Evolutionary conservation across 2,888 invertebrate species (phyloP).

Genomic region (Griposia aprilina): DNA sequence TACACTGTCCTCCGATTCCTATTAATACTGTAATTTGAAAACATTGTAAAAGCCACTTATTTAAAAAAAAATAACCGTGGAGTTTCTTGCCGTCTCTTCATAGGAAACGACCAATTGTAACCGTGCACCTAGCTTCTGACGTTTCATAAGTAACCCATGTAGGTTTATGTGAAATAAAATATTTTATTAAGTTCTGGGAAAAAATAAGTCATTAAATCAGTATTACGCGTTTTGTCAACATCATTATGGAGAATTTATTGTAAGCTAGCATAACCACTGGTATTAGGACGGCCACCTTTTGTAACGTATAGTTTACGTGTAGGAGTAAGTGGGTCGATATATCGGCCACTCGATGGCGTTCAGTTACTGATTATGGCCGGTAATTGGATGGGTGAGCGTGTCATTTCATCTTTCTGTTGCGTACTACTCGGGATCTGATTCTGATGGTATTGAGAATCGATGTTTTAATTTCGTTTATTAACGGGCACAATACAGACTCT

Average conservation of each 20-base stretch:
- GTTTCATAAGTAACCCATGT: too few species aligned
- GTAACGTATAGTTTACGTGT: conserved; percentile 16
- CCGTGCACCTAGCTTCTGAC: too few species aligned
- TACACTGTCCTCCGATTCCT: too few species aligned
- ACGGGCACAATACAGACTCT: background rate
- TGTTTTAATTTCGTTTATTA: conserved; percentile 13
- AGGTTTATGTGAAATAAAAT: too few species aligned
- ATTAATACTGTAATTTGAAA: too few species aligned
- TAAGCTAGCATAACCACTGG: background rate
- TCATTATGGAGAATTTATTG: conserved; percentile 13
- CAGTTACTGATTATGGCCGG: conserved; percentile 48
- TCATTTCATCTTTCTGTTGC: conserved; percentile 20
- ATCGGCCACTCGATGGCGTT: conserved; percentile 22
- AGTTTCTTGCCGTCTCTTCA: too few species aligned
- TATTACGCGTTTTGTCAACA: conserved; percentile 34
- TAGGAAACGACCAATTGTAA: too few species aligned
- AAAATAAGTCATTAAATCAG: conserved; percentile 6
- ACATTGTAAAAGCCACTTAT: too few species aligned
- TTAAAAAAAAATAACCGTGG: too few species aligned
- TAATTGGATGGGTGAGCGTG: conserved; percentile 52
- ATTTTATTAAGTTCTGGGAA: background rate
- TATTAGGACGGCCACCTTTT: conserved; percentile 5
- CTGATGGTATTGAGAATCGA: background rate
- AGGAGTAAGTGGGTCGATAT: conserved; percentile 31
- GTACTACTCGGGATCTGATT: background rate